Base-by-base conservation (phyloP, 1,140 invertebrate species). In the Heliconius congener region DNA sequence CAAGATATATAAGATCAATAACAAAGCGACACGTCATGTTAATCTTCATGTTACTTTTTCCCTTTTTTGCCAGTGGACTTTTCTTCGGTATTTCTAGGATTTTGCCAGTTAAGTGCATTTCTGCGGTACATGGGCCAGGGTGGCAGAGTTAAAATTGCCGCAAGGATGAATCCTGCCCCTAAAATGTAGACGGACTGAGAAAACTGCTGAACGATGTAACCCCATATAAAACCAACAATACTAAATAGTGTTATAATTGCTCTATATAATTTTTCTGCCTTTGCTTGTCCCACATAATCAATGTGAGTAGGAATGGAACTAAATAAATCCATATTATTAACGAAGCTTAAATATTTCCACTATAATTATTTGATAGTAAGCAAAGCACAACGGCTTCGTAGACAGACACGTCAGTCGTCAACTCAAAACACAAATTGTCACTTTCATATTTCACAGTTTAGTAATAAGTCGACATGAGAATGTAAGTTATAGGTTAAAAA, bases 181-280 rank as follows among this genome's bases (percentile, higher is more conserved):
- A 99, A 95, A 87, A 99, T 98, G 80, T 98, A 98, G 27, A 99
- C 97, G 8, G 98, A 99, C 91, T 99, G 98, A 0, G 98, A 99
- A 91, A 99, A 99, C 93, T 99, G 98, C 94, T 99, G 98, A 86
- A 98, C 98, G 30, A 98, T 96, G 79, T 98, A 99, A n/a, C 98
- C 98, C 97, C 98, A 98, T 71, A 98, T 94, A 42, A 99, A 96
- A 30, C 98, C 98, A 77, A 99, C 97, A 78, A 97, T 96, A 55
- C 97, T 98, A 95, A 98, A 99, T 27, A 98, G 88, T 34, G 98
- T 96, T 79, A 99, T 98, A 39, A 99, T 98, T 9, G 98, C 96
- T 88, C 98, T 96, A 18, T 98, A 99, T 73, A 98, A 95, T 89
- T 96, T 97, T 93, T 99, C 98, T 23, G 98, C 98, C 91, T 96